Conservation (phyloP, 1,140 invertebrate genomes). For the Rhynchophorus ferrugineus region DNA sequence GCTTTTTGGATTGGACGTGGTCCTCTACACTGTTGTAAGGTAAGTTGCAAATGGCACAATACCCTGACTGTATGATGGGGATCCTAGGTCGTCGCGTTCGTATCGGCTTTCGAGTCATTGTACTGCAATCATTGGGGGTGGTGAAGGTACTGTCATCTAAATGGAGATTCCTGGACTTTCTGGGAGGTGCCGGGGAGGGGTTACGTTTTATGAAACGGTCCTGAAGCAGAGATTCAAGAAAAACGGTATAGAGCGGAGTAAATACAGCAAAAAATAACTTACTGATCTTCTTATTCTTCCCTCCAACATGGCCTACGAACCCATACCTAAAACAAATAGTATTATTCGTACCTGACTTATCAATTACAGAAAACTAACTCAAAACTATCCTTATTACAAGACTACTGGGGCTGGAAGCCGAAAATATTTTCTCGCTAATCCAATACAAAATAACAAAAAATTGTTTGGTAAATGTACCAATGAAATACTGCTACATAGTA, state of each 20-base stretch:
- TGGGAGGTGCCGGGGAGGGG: background rate
- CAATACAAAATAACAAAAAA: conserved; percentile 8
- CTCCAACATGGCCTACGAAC: conserved; percentile 29
- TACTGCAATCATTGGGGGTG: conserved; percentile 26
- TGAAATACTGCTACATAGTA: no score
- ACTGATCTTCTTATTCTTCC: conserved; percentile 23
- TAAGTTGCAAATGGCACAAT: conserved; percentile 67
- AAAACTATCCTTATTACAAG: background rate
- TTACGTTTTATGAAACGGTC: conserved; percentile 3
- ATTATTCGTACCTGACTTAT: background rate
- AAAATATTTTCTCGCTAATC: no score
- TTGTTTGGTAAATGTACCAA: no score
- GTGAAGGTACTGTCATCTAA: conserved; percentile 3
- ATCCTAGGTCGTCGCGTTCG: conserved; percentile 49
- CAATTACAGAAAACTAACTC: background rate
- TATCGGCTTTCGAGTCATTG: conserved; percentile 51
- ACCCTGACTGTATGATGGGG: conserved; percentile 52
- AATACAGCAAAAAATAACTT: conserved; percentile 10
- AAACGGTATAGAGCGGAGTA: conserved; percentile 15
- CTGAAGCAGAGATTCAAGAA: conserved; percentile 45
- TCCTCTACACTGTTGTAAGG: conserved; percentile 58
- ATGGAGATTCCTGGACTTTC: background rate
- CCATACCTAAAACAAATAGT: conserved; percentile 17
- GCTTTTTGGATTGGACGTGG: conserved; percentile 63
- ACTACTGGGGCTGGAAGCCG: no score